Evolutionary conservation across 2,888 invertebrate species (phyloP), one percentile per base, ranked within the genome.

Genomic region (Calliscelio sp.): DNA sequence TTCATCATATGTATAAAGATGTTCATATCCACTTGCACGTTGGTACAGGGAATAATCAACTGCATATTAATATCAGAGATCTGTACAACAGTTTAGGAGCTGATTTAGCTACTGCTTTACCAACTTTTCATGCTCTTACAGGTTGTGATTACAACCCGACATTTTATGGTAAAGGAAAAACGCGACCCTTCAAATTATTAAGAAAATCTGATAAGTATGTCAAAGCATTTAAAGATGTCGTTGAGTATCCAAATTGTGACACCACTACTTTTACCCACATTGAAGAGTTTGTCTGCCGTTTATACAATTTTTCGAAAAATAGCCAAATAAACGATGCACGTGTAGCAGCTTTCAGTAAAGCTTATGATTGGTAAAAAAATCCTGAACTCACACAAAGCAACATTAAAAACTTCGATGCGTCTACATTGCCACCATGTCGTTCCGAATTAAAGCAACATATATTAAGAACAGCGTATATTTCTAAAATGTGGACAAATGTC

Each of bases 61-160:
- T 20, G 35, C 20, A 65, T 20, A 78, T 85, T 7, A 65, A 86
- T 57, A 49, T 86, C 2, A 81, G 18, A n/a, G 8, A 63, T 51
- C 16, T 87, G n/a, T 73, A 83, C 32, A 14, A 71, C 1, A 25
- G 14, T 16, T 28, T 84, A n/a, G 84, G 86, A 28, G 24, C 55
- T 38, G 22, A 35, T 25, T 20, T 87, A 2, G 68, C 80, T 7
- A 70, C 41, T 22, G 59, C 79, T 0, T 59, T 87, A 28, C 74
- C 84, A 6, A 86, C 81, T 22, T 85, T 86, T 66, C 87, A 87
- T 25, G 87, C 87, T n/a, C 71, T 85, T 8, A 88, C 86, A 0
- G 87, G 87, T 11, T 87, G 87, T 38, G 87, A 87, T 55, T 86
- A 61, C 41, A 87, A 86, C 24, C 84, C 87, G 2, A 59, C 85